Percentiles rank a stretch among this genome's conserved stretches.
Evolutionary conservation across 2,888 invertebrate genomes (phyloP).

Genomic region (Bugulina stolonifera): DNA sequence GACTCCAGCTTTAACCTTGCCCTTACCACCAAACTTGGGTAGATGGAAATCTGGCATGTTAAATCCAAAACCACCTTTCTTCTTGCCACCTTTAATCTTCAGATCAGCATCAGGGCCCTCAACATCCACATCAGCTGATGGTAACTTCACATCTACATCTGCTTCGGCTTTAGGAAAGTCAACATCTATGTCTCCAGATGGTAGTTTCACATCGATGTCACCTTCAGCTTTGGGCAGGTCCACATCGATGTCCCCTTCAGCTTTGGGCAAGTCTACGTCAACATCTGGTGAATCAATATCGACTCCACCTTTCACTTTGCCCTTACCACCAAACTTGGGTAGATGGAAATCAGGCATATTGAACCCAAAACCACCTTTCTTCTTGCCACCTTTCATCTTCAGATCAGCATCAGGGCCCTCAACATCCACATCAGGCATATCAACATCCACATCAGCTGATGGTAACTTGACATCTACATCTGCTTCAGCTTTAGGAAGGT

Average conservation of each 20-base stretch:
- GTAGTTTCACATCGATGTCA: constrained; percentile 11
- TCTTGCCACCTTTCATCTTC: neutral
- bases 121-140: neutral
- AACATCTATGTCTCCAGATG: constrained; percentile 4
- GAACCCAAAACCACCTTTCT: neutral
- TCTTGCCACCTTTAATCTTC: neutral
- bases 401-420: neutral
- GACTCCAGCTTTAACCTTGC: neutral
- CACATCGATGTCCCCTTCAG: neutral
- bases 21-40: constrained; percentile 26
- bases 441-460: constrained; percentile 12
- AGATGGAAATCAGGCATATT: constrained; percentile 13
- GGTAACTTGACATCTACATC: constrained; percentile 1
- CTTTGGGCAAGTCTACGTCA: neutral
- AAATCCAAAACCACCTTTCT: constrained; percentile 8
- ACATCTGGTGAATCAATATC: constrained; percentile 26
- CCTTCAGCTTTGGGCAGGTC: neutral
- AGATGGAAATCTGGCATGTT: constrained; percentile 2
- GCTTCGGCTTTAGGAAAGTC: neutral
- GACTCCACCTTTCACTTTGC: constrained; percentile 13
- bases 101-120: constrained; percentile 15
- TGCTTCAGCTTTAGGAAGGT: constrained; percentile 15
- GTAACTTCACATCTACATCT: constrained; percentile 2
- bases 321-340: neutral
- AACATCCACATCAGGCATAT: constrained; percentile 25